Evolutionary conservation across 2,888 invertebrate species (phyloP).

Genomic region (Diogma glabrata): DNA sequence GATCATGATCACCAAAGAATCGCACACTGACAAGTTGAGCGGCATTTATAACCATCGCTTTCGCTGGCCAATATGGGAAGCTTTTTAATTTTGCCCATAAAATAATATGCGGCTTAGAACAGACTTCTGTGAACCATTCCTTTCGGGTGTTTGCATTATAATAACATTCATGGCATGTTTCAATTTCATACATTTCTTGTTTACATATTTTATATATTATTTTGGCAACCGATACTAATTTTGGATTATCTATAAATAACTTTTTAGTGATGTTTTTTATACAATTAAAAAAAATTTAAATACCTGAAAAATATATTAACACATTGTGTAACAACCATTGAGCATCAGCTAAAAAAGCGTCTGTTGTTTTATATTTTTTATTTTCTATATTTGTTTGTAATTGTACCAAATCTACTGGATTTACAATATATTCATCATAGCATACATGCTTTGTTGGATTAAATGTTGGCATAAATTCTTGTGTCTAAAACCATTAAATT

Average conservation of each 20-base stretch:
- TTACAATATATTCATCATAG: constrained; percentile 58
- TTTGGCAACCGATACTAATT: constrained; percentile 64
- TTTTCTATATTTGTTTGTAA: constrained; percentile 65
- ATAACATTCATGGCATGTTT: constrained; percentile 89
- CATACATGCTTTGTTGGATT: not conserved
- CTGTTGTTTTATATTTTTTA: constrained; percentile 71
- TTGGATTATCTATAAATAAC: constrained; percentile 53
- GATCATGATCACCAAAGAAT: constrained; percentile 92
- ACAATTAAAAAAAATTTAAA: not conserved
- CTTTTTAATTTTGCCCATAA: constrained; percentile 96
- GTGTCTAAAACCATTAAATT: not conserved
- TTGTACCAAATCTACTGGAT: constrained; percentile 73
- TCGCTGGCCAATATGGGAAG: constrained; percentile 97
- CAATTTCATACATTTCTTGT: constrained; percentile 83
- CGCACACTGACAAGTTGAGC: constrained; percentile 71
- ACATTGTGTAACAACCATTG: constrained; percentile 94
- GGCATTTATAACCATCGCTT: constrained; percentile 59
- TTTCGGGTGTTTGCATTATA: constrained; percentile 67
- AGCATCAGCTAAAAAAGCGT: constrained; percentile 78
- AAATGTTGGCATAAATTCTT: constrained; percentile 2
- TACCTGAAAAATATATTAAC: constrained; percentile 60
- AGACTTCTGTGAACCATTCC: constrained; percentile 87
- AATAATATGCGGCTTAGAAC: constrained; percentile 77
- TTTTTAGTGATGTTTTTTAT: constrained; percentile 2
- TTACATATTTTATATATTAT: constrained; percentile 71